These are phyloP conservation scores for Drosophila lacertosa DNA, from an alignment of 1,140 invertebrate species.

Conservation along the genomic window DNA sequence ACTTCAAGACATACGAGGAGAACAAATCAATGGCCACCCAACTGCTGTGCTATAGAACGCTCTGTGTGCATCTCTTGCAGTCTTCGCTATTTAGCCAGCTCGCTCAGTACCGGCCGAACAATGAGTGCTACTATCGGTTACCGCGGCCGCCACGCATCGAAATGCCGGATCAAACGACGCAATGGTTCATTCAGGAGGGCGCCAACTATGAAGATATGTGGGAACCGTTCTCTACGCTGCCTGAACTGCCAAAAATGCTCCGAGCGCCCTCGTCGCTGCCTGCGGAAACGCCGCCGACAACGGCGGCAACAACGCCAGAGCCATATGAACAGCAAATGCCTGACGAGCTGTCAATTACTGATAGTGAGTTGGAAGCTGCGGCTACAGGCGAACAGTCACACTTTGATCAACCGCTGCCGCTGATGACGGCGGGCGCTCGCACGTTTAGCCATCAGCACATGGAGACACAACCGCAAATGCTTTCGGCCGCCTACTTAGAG, in stretches of 20 bases:
- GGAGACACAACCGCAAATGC: conserved; percentile 28
- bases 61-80: conserved; percentile 92
- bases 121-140: background rate
- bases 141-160: conserved; percentile 30
- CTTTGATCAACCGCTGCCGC: conserved; percentile 39
- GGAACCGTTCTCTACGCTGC: conserved; percentile 85
- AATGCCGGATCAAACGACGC: conserved; percentile 86
- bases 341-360: conserved; percentile 47
- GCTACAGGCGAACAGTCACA: conserved; percentile 54
- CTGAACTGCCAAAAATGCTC: conserved; percentile 40
- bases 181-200: conserved; percentile 91
- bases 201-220: conserved; percentile 91
- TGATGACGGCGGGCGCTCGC: conserved; percentile 51
- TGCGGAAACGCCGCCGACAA: conserved; percentile 61
- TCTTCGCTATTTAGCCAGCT: conserved; percentile 87
- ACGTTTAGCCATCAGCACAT: conserved; percentile 32
- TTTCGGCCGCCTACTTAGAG: conserved; percentile 37
- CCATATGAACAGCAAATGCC: conserved; percentile 55
- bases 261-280: conserved; percentile 43
- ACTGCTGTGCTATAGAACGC: conserved; percentile 93
- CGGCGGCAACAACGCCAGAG: conserved; percentile 68
- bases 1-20: conserved; percentile 89
- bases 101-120: conserved; percentile 14
- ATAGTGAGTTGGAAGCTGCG: conserved; percentile 63
- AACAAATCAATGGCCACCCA: conserved; percentile 92